phyloP scores from a whole-genome alignment of 2,797 vertebrate genomes.

The Bradypodion pumilum region DNA sequence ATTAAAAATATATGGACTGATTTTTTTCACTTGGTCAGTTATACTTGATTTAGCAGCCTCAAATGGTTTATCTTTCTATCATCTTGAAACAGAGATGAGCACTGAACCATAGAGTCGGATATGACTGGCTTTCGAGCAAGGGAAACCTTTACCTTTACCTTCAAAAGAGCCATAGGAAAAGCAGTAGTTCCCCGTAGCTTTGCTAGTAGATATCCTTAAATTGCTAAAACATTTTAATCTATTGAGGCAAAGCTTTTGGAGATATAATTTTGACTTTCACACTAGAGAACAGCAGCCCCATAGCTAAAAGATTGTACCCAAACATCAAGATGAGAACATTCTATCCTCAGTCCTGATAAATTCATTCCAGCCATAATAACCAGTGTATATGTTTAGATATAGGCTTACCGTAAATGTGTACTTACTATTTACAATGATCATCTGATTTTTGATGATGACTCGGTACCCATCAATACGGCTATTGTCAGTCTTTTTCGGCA shows the following conservation, averaged over 20 bases:
- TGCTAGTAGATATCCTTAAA: neutral
- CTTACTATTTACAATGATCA: neutral
- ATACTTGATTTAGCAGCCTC: too few species aligned
- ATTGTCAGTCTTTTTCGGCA: neutral
- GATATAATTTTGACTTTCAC: neutral
- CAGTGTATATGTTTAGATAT: neutral
- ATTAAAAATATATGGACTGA: too few species aligned
- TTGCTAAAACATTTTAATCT: too few species aligned
- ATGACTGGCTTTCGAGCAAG: too few species aligned
- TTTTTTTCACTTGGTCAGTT: too few species aligned
- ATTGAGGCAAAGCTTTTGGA: neutral
- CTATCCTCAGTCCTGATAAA: neutral
- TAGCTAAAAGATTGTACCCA: too few species aligned
- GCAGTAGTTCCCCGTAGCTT: neutral
- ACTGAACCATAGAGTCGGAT: too few species aligned
- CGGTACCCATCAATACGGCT: neutral
- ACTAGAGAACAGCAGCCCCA: too few species aligned
- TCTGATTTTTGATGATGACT: fast-evolving
- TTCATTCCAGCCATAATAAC: too few species aligned
- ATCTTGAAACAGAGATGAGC: too few species aligned
- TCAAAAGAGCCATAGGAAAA: neutral
- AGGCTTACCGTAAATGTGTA: neutral
- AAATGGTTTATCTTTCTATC: too few species aligned
- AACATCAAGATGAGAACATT: neutral
- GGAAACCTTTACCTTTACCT: too few species aligned